Conservation (phyloP, 1,140 invertebrate species). For the Heliconius hewitsoni region DNA sequence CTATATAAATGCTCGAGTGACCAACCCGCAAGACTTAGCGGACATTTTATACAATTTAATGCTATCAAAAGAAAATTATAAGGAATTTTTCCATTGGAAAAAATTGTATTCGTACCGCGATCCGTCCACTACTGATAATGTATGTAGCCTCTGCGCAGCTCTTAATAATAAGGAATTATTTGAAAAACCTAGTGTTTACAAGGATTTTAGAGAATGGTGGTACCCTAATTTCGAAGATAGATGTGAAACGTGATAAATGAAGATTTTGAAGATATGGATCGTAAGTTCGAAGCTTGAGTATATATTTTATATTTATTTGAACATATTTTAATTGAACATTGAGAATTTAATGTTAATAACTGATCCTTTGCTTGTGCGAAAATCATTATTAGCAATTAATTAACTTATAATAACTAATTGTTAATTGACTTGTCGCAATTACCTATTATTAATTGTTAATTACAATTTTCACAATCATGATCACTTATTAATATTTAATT, state of each 20-base stretch:
- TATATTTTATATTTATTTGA: too few relatives aligned
- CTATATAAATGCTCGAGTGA: slow-evolving; percentile 55
- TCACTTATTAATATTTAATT: too few relatives aligned
- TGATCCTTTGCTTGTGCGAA: too few relatives aligned
- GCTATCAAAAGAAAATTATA: slow-evolving; percentile 47
- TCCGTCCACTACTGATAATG: slow-evolving; percentile 39
- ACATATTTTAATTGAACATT: too few relatives aligned
- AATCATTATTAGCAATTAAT: too few relatives aligned
- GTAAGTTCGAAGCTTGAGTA: too few relatives aligned
- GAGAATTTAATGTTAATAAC: too few relatives aligned
- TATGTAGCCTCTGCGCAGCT: slow-evolving; percentile 60
- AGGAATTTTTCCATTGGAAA: slow-evolving; percentile 63
- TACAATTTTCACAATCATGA: too few relatives aligned
- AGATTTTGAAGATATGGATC: not conserved
- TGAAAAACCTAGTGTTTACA: slow-evolving; percentile 45
- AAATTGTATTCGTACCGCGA: slow-evolving; percentile 54
- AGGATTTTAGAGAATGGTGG: slow-evolving; percentile 65
- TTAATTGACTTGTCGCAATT: too few relatives aligned
- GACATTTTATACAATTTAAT: slow-evolving; percentile 48
- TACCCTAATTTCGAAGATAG: slow-evolving; percentile 49
- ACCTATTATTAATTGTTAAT: too few relatives aligned
- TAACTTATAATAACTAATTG: too few relatives aligned
- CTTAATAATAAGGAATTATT: slow-evolving; percentile 52
- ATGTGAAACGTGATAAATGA: slow-evolving; percentile 36
- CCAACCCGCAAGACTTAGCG: slow-evolving; percentile 45